Evolutionary conservation across 2,888 invertebrate species (phyloP), one percentile per base, ranked within the genome.

Genomic region (Drosophila neonasuta): DNA sequence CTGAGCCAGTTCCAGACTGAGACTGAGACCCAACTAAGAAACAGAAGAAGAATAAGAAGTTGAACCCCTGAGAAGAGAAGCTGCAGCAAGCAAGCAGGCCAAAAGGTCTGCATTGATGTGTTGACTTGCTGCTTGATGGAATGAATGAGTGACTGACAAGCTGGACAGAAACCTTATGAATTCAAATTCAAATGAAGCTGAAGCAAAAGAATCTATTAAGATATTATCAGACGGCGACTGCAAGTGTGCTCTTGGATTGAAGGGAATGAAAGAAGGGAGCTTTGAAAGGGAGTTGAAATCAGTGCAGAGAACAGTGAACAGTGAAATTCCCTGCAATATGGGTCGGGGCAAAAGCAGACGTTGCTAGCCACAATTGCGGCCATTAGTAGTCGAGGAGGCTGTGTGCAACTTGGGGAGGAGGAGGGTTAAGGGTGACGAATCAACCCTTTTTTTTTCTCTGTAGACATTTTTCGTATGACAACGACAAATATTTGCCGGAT

Each of bases 401-500:
- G 20, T 36, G 13, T 30, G 34, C 45, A 30, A 45, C 32, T 10
- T 24, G 55, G 13, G 20, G 8, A 15, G 50, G 36, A 48, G 55
- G 52, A 39, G 58, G 52, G 49, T 49, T 50, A 56, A 52, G 70
- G 61, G 54, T 60, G 68, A 68, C 64, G 67, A 70, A 87, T 76
- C 87, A 87, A 84, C 87, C 84, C 84, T 83, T 84, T 82, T 65
- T 24, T 24, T 24, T 24, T 24, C 1, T 1, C 24, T 67, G 69
- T 77, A 67, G 74, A 86, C 86, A 72, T 81, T 81, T 81, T 86
- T 79, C 79, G 81, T 82, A 82, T 87, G 81, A 84, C 86, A 87
- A 81, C 87, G 87, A 80, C 86, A 85, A 87, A 85, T 86, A 85
- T 87, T 85, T 85, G 88, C 84, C 74, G 84, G 86, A 87, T 88